Base-by-base conservation (phyloP, 2,113 vertebrate genomes). In the Circaetus gallicus region DNA sequence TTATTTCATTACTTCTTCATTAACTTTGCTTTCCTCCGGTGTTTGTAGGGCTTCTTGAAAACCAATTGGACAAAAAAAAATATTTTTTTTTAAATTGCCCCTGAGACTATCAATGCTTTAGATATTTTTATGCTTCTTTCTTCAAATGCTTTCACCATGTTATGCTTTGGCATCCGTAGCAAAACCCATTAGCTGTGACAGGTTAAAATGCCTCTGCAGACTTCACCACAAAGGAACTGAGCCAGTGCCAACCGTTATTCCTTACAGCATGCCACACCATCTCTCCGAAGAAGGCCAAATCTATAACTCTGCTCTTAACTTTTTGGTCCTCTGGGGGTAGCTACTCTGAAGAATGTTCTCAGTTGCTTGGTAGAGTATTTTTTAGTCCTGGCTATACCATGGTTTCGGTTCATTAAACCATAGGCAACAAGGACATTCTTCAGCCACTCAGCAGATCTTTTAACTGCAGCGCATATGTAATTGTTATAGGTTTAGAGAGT, bases 171-270 rank as follows among this genome's bases (percentile, higher is more conserved):
- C 95, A 94, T 94, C 86, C 18, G 7, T 24, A 90, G 96, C 74
- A 96, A 94, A 96, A 93, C 87, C 97, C 96, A 88, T 97, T 97
- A 98, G 96, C 96, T 95, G 56, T 96, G 96, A 97, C 97, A 97
- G 93, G 95, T 96, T 97, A 94, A 96, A 96, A 89, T 93, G 82
- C 91, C 96, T 94, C 86, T 90, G 61, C 66, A 97, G 77, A 81
- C 92, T 82, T 67, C 38, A 88, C 86, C 97, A 87, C 95, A 94
- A 87, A 97, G 90, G 92, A 92, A 11, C 95, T 96, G 96, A 97
- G 77, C 34, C 78, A 24, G 31, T 95, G 95, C 95, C 74, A 93
- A 9, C 83, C n/a, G 16, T 79, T 82, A 85, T 87, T 89, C 82
- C 82, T 59, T 29, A 13, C 47, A 69, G 42, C 22, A 1, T 29